Conservation (phyloP, 2,797 vertebrate species). For the Microctenopoma steveboyesi region DNA sequence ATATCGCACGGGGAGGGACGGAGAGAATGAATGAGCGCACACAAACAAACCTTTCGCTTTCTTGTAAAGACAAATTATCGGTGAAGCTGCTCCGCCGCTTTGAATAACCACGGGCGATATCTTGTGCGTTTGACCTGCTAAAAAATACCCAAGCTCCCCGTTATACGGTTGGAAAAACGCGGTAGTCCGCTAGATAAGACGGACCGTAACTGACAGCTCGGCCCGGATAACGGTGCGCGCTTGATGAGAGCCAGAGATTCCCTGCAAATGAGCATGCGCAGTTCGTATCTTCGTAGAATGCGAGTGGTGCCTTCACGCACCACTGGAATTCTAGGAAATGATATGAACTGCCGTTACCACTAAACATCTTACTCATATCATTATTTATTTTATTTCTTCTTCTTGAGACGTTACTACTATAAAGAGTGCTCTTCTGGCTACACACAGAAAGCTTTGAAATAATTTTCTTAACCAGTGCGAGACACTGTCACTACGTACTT, state of each 20-base stretch:
- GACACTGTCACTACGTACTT: too few relatives aligned
- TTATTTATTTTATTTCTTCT: too few relatives aligned
- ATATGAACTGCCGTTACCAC: too few relatives aligned
- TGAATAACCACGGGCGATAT: background rate
- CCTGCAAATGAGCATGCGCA: slow-evolving; percentile 51
- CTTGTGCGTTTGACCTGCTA: background rate
- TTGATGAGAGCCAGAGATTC: background rate
- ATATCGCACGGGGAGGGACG: slow-evolving; percentile 54
- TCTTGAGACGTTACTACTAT: too few relatives aligned
- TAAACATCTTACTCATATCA: too few relatives aligned
- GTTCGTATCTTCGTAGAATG: background rate
- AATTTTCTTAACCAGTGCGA: too few relatives aligned
- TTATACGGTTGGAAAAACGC: background rate
- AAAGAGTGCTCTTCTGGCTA: too few relatives aligned
- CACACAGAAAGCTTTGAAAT: too few relatives aligned
- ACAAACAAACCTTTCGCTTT: slow-evolving; percentile 65
- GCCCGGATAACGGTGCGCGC: slow-evolving; percentile 43
- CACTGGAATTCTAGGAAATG: background rate
- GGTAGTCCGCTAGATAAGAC: background rate
- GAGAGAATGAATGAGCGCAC: slow-evolving; percentile 61
- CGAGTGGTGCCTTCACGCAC: slow-evolving; percentile 38
- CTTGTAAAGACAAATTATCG: slow-evolving; percentile 8
- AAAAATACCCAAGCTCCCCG: background rate
- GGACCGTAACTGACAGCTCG: slow-evolving; percentile 49
- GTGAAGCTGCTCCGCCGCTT: background rate